phyloP scores from a whole-genome alignment of 2,888 invertebrate species.

The Polydrusus pterygomalis region DNA sequence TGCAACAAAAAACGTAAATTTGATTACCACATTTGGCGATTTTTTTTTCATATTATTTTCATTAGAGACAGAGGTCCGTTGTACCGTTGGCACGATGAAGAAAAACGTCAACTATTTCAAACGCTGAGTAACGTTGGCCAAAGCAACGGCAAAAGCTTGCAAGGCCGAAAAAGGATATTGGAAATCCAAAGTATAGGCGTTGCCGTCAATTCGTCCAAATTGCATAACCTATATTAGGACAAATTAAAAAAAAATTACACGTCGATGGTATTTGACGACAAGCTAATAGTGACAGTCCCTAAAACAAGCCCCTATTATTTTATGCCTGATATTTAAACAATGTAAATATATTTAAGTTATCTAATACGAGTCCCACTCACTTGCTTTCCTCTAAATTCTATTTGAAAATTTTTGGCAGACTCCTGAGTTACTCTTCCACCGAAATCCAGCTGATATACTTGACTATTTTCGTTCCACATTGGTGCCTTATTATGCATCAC shows the following conservation, averaged over 20 bases:
- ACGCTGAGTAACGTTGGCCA: conserved; percentile 96
- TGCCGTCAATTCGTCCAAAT: conserved; percentile 98
- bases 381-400: conserved; percentile 97
- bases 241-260: conserved; percentile 17
- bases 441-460: conserved; percentile 99
- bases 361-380: no score
- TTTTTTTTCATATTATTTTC: no score
- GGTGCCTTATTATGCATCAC: conserved; percentile 96
- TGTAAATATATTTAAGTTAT: no score
- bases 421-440: conserved; percentile 99
- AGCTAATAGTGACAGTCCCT: no score
- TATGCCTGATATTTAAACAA: no score
- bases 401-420: conserved; percentile 99
- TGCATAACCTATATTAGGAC: conserved; percentile 97
- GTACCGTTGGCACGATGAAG: conserved; percentile 32
- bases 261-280: no score
- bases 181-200: conserved; percentile 98
- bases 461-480: conserved; percentile 98
- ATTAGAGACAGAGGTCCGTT: no score
- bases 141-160: conserved; percentile 98
- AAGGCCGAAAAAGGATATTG: conserved; percentile 99
- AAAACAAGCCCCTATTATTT: no score
- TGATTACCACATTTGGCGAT: no score
- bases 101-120: conserved; percentile 79
- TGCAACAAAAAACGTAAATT: not conserved